Conservation (phyloP, 2,797 vertebrate species). For the Crenuchus spilurus region DNA sequence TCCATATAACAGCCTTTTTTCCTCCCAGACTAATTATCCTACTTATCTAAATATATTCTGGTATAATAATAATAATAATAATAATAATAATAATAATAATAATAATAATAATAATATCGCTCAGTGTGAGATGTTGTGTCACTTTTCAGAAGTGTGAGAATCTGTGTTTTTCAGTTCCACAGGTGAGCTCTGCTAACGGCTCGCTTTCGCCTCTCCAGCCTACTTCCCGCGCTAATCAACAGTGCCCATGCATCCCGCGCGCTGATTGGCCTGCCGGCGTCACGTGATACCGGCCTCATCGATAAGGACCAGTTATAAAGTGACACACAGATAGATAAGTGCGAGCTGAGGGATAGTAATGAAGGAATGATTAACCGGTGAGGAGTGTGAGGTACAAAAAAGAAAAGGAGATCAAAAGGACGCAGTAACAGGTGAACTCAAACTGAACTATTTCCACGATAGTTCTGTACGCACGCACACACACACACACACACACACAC, state of each 20-base stretch:
- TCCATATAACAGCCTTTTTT: not conserved
- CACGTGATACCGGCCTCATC: constrained; percentile 73
- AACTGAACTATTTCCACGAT: constrained; percentile 64
- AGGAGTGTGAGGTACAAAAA: constrained; percentile 54
- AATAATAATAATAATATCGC: not conserved
- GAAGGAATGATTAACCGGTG: constrained; percentile 93
- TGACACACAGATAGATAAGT: constrained; percentile 96
- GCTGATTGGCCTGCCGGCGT: constrained; percentile 78
- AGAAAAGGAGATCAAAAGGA: constrained; percentile 81
- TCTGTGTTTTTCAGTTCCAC: not conserved
- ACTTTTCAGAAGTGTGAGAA: not conserved
- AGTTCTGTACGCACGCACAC: not conserved
- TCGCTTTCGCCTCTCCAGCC: not conserved
- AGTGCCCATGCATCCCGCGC: constrained; percentile 68
- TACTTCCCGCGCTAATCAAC: constrained; percentile 72
- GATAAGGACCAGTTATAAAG: constrained; percentile 95
- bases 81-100: not conserved
- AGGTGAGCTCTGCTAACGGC: not conserved
- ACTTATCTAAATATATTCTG: constrained; percentile 27
- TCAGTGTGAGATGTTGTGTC: too few relatives aligned
- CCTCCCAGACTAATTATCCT: not conserved
- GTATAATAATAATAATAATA: too few relatives aligned
- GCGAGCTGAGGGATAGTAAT: constrained; percentile 85
- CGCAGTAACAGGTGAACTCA: constrained; percentile 68
- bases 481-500: too few relatives aligned